Conservation (phyloP, 2,113 vertebrate species). For the Chlorodrepanis virens region DNA sequence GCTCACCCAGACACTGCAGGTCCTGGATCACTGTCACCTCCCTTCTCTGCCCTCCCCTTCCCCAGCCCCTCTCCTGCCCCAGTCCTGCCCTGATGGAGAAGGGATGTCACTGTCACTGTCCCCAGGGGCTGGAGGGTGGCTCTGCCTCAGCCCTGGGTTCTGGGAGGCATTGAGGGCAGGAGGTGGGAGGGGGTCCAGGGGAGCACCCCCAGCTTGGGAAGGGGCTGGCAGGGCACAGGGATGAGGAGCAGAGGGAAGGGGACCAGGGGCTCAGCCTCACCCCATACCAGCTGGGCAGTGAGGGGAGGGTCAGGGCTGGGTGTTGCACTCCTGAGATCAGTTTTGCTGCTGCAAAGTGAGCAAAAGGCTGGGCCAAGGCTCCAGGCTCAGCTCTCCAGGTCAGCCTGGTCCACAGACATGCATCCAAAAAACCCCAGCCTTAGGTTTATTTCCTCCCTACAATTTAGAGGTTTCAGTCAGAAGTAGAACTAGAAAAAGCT, state of each 20-base stretch:
- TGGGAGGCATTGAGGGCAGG: rapidly evolving
- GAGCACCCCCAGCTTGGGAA: neutral
- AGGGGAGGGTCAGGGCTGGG: neutral
- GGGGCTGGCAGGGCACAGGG: neutral
- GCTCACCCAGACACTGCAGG: neutral
- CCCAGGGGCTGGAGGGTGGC: neutral
- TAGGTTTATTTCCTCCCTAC: neutral
- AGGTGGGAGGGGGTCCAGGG: neutral
- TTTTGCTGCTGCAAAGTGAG: neutral
- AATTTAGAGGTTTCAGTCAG: neutral
- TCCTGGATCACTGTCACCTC: neutral
- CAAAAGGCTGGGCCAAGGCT: neutral
- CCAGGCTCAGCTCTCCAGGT: neutral
- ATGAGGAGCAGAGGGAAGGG: neutral
- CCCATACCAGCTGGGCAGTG: neutral
- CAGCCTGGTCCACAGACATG: neutral
- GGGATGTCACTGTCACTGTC: neutral
- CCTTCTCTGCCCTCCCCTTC: neutral
- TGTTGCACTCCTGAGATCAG: neutral
- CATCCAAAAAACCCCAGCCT: neutral
- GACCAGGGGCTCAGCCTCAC: neutral
- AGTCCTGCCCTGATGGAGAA: neutral
- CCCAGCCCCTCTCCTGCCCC: rapidly evolving
- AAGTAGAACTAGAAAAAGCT: neutral
- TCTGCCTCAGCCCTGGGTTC: neutral